Percentiles rank a stretch among this genome's conserved stretches.
phyloP scores from a whole-genome alignment of 2,888 invertebrate species.

The Pseudococcus longispinus region DNA sequence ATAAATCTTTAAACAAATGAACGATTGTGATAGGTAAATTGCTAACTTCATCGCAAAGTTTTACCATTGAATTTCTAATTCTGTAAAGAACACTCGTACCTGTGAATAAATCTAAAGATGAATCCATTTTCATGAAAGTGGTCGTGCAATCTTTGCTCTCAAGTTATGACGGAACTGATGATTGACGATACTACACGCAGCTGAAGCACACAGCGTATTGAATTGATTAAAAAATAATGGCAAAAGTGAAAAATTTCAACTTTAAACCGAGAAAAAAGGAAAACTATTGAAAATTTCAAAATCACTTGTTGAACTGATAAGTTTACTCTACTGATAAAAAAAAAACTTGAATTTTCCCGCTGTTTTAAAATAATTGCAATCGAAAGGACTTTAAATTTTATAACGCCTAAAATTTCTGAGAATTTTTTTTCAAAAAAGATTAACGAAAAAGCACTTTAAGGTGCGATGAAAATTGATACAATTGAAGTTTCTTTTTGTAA shows the following conservation, averaged over 20 bases:
- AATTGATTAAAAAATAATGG: too few species aligned
- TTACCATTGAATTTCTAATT: not conserved
- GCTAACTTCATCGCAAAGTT: not conserved
- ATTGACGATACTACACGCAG: too few species aligned
- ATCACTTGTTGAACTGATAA: not conserved
- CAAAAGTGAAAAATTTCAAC: too few species aligned
- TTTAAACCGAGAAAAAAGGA: too few species aligned
- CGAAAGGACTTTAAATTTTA: not conserved
- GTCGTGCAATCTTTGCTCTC: too few species aligned
- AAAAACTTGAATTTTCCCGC: not conserved
- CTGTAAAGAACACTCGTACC: not conserved
- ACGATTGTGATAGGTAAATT: not conserved
- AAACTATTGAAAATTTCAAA: not conserved
- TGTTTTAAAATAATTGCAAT: not conserved
- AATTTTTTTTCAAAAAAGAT: not conserved
- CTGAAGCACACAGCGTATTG: too few species aligned
- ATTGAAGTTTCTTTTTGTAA: too few species aligned
- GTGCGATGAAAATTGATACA: too few species aligned
- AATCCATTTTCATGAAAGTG: not conserved
- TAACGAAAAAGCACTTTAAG: not conserved
- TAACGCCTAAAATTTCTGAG: not conserved
- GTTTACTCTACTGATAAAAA: not conserved
- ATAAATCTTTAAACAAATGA: slow-evolving; percentile 54
- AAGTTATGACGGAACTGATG: too few species aligned
- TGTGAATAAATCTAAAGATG: slow-evolving; percentile 12